A percentile compares a stretch with the other conserved stretches of the same genome.
These are phyloP conservation scores for Hecatera dysodea DNA, from an alignment of 2,888 invertebrate species.

Conservation along the genomic window DNA sequence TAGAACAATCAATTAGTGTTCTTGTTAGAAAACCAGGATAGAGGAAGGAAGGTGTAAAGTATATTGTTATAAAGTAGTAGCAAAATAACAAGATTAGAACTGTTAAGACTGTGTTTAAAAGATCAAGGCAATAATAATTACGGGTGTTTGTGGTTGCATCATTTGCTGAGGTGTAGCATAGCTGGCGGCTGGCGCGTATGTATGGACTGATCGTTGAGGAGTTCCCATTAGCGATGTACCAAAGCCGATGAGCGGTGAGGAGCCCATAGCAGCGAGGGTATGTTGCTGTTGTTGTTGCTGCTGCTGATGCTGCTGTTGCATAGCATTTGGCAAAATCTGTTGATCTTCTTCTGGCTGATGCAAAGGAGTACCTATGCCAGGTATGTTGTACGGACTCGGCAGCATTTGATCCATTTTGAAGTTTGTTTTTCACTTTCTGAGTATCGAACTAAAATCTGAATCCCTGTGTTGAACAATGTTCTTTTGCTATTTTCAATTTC, in stretches of 20 bases:
- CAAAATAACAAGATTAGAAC: not conserved
- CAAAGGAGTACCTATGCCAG: conserved; percentile 97
- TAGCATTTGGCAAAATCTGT: conserved; percentile 96
- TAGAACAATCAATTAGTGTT: not conserved
- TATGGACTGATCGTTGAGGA: conserved; percentile 94
- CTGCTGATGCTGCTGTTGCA: conserved; percentile 94
- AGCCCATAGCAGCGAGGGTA: conserved; percentile 90
- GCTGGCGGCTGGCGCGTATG: conserved; percentile 94
- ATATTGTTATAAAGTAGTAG: not conserved
- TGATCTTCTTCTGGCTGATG: conserved; percentile 98
- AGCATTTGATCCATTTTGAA: conserved; percentile 96
- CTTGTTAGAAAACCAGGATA: not conserved
- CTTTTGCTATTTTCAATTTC: not conserved
- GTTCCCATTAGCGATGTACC: conserved; percentile 92
- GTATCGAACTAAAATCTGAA: conserved; percentile 4
- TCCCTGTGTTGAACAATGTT: not conserved
- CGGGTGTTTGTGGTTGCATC: conserved; percentile 97
- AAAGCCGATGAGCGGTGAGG: conserved; percentile 91
- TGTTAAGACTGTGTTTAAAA: not conserved
- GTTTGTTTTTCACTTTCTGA: conserved; percentile 43
- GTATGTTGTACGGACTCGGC: conserved; percentile 97
- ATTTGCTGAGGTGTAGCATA: conserved; percentile 95
- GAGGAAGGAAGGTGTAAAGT: not conserved
- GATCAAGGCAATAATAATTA: conserved; percentile 77
- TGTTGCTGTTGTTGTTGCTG: conserved; percentile 93